Conservation (phyloP, 1,140 invertebrate genomes). For the Whitmania pigra region DNA sequence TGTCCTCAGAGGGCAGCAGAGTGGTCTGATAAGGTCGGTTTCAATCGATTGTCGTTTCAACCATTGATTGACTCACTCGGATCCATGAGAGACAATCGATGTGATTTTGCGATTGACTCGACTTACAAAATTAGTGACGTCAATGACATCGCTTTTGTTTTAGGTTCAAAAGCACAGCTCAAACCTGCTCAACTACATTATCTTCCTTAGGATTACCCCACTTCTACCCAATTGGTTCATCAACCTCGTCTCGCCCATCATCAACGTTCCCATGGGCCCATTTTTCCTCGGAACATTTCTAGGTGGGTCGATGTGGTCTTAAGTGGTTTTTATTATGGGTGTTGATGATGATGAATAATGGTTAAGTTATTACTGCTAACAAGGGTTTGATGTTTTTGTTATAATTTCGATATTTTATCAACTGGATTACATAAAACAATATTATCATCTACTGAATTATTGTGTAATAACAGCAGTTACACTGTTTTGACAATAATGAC, state of each 20-base stretch:
- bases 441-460: background rate
- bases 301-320: constrained; percentile 45
- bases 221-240: constrained; percentile 99
- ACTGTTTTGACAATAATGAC: background rate
- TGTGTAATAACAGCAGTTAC: background rate
- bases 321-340: background rate
- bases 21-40: constrained; percentile 67
- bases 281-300: constrained; percentile 84
- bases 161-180: constrained; percentile 67
- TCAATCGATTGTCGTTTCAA: background rate
- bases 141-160: background rate
- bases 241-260: constrained; percentile 87
- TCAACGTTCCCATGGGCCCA: constrained; percentile 79
- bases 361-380: background rate
- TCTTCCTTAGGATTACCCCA: constrained; percentile 92
- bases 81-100: too few species aligned
- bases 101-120: too few species aligned
- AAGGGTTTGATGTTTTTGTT: background rate
- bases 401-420: too few species aligned
- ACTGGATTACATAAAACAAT: too few species aligned
- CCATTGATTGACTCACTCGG: too few species aligned
- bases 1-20: constrained; percentile 71
- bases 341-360: too few species aligned
- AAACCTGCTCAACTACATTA: constrained; percentile 86
- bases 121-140: too few species aligned